Percentiles rank a stretch among this genome's conserved stretches.
These are phyloP conservation scores for Istiophorus platypterus DNA, from an alignment of 2,113 vertebrate species.

Conservation along the genomic window DNA sequence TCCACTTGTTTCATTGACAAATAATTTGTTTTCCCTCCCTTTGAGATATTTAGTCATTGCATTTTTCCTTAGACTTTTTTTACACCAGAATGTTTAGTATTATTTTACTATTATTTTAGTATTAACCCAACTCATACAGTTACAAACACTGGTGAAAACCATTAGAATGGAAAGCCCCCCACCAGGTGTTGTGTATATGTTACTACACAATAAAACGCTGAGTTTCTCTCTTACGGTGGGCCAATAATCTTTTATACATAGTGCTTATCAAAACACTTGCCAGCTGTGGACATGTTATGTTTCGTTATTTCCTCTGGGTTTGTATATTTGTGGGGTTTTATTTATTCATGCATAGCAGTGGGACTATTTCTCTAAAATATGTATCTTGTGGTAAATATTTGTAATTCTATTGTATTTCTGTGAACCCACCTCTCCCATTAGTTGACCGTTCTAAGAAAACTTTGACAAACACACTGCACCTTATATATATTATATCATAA, in stretches of 20 bases:
- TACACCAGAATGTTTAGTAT: not conserved
- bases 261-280: not conserved
- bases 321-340: not conserved
- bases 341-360: no score
- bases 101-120: no score
- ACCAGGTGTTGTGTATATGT: constrained; percentile 52
- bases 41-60: not conserved
- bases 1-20: not conserved
- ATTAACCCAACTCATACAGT: no score
- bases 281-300: not conserved
- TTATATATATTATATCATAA: no score
- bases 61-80: no score
- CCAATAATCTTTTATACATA: not conserved
- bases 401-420: no score
- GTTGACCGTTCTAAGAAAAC: no score
- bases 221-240: not conserved
- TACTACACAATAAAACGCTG: constrained; percentile 43
- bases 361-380: no score
- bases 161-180: constrained; percentile 48
- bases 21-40: not conserved
- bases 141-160: not conserved
- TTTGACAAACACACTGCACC: no score
- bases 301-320: not conserved
- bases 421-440: no score
- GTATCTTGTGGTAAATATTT: no score